Conservation (phyloP, 2,888 invertebrate genomes). For the Drosophila kuntzei region DNA sequence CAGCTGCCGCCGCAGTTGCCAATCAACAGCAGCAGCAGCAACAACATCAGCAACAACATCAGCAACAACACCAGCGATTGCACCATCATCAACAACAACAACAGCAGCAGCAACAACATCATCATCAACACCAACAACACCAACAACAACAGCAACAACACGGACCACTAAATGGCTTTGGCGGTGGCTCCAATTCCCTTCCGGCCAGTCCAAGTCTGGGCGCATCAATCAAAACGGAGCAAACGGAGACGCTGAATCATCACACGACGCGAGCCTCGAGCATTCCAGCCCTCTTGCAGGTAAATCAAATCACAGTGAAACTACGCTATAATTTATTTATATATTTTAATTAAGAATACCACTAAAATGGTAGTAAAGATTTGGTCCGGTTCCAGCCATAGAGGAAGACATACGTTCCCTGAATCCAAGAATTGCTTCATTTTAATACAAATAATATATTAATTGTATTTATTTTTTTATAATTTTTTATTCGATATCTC, state of each 20-base stretch:
- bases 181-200: constrained; percentile 56
- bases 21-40: constrained; percentile 66
- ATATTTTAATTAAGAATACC: too few species aligned
- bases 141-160: constrained; percentile 60
- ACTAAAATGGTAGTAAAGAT: too few species aligned
- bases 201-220: constrained; percentile 83
- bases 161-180: constrained; percentile 60
- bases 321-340: too few species aligned
- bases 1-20: constrained; percentile 54
- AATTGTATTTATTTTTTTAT: too few species aligned
- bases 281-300: constrained; percentile 90
- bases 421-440: too few species aligned
- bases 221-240: constrained; percentile 86
- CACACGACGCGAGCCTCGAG: constrained; percentile 56
- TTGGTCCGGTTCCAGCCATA: too few species aligned
- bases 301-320: too few species aligned
- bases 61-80: constrained; percentile 51
- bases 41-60: constrained; percentile 51
- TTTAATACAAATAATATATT: too few species aligned
- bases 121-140: constrained; percentile 58
- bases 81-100: constrained; percentile 64
- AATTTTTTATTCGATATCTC: too few species aligned
- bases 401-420: too few species aligned
- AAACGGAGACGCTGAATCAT: constrained; percentile 70
- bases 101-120: constrained; percentile 59